These are phyloP conservation scores for Nothoprocta pentlandii DNA, from an alignment of 2,113 vertebrate species.

Conservation along the genomic window DNA sequence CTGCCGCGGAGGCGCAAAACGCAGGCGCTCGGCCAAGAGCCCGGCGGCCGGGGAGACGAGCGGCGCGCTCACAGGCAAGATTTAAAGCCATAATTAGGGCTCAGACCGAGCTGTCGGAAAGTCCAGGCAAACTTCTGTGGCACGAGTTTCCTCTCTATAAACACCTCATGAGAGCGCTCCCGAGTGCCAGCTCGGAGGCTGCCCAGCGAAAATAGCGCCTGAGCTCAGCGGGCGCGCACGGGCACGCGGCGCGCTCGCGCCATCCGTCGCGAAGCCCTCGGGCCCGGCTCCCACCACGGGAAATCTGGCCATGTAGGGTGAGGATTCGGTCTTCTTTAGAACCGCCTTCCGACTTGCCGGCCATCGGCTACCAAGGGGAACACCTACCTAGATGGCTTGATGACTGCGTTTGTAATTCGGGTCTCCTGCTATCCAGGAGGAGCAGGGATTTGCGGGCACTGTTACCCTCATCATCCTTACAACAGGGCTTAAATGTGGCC, in stretches of 20 bases:
- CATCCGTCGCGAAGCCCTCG: background rate
- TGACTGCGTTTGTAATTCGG: rapidly evolving
- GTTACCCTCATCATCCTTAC: background rate
- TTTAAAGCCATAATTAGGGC: conserved; percentile 65
- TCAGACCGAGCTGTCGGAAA: conserved; percentile 32
- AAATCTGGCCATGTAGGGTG: conserved; percentile 51
- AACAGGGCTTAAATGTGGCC: no score
- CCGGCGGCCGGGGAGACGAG: background rate
- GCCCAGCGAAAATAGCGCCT: conserved; percentile 53
- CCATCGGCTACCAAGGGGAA: background rate
- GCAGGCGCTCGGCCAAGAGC: background rate
- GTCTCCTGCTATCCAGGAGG: rapidly evolving
- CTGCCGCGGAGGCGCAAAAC: background rate
- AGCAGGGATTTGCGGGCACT: background rate
- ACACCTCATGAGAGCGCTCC: conserved; percentile 32
- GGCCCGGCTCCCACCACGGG: background rate
- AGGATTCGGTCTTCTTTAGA: background rate
- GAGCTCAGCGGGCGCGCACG: conserved; percentile 54
- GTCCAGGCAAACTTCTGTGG: conserved; percentile 59
- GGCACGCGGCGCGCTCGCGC: background rate
- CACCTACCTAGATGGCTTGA: background rate
- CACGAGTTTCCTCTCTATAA: conserved; percentile 64
- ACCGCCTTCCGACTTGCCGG: background rate
- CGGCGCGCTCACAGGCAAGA: background rate
- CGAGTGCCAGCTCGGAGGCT: conserved; percentile 1